A percentile compares a stretch with the other conserved stretches of the same genome.
Evolutionary conservation across 2,888 invertebrate species (phyloP).

Genomic region (Eubasilissa splendida): DNA sequence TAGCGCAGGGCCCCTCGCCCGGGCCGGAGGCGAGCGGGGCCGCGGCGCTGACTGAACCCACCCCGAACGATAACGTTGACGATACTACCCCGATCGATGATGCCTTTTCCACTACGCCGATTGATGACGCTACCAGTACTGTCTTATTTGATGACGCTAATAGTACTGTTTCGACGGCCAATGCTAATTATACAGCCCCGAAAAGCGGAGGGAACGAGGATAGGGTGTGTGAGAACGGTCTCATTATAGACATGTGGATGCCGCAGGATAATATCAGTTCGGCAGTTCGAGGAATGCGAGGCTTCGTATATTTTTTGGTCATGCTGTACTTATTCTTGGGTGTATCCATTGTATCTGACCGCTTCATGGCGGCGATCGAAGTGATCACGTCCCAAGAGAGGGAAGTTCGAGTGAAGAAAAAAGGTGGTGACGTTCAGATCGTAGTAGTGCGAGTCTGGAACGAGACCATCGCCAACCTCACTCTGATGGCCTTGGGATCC

Average conservation of each 20-base stretch:
- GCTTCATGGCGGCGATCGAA: constrained; percentile 99
- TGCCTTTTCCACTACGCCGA: too few relatives aligned
- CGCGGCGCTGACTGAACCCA: constrained; percentile 15
- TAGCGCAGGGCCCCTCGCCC: constrained; percentile 64
- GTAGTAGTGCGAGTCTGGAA: constrained; percentile 98
- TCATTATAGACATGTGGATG: constrained; percentile 90
- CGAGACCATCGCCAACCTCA: constrained; percentile 98
- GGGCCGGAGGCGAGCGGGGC: constrained; percentile 65
- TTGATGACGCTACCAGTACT: too few relatives aligned
- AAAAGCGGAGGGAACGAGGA: constrained; percentile 52
- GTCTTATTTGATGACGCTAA: too few relatives aligned
- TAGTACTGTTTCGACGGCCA: not conserved
- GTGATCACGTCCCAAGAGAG: constrained; percentile 98
- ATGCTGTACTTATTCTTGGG: constrained; percentile 98
- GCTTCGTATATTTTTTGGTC: constrained; percentile 89
- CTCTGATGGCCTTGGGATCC: constrained; percentile 98
- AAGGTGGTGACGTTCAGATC: constrained; percentile 91
- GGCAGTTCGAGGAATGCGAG: constrained; percentile 87
- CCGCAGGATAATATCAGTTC: constrained; percentile 85
- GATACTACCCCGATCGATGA: too few relatives aligned
- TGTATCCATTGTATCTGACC: constrained; percentile 98
- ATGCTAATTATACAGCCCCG: constrained; percentile 1
- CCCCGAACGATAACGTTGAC: too few relatives aligned
- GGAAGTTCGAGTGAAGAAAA: constrained; percentile 91
- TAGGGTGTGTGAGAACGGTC: constrained; percentile 82